Base-by-base conservation (phyloP, 1,140 invertebrate genomes). In the Halotydeus destructor region DNA sequence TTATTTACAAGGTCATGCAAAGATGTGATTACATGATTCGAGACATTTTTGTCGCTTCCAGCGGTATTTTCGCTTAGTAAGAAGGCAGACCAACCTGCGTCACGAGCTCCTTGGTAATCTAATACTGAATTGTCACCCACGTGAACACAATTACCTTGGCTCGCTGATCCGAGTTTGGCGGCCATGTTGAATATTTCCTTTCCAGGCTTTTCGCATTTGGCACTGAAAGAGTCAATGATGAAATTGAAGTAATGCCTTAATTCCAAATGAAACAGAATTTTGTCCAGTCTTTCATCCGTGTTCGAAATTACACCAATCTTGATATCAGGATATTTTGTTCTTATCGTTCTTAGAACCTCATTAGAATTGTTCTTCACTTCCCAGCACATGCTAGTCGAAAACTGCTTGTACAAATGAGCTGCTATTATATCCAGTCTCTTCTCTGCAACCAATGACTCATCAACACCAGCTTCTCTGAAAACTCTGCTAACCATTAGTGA, bases 301-400 rank as follows among this genome's bases (percentile, higher is more conserved):
- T 91, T 91, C 11, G 81, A 83, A 48, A 89, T 74, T 0, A 84
- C 69, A 14, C 82, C 83, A 4, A 64, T 9, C 36, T 52, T 53
- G 2, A 64, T 23, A 5, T 47, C 44, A 22, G 22, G 24, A 22
- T 41, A 9, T 5, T 31, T 30, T 37, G 45, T 30, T 30, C 50
- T 53, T 19, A 88, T 46, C 3, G 60, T 51, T 24, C 69, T 56
- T 1, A 88, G 60, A 25, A 80, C 57, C 23, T 72, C 65, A 3
- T 65, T 50, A 11, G 69, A 64, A 4, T 74, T 75, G 27, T 73
- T 65, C 49, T 69, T 66, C 16, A 70, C 57, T 52, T 71, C 60
- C 80, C 80, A 88, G 54, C 71, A 75, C 33, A 65, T 63, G 3
- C 61, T 59, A 1, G 75, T 76, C 47, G 67, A 68, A 52, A 76